Percentiles rank a stretch among this genome's conserved stretches.
Conservation (phyloP, 2,797 vertebrate species). For the Lagorchestes hirsutus region DNA sequence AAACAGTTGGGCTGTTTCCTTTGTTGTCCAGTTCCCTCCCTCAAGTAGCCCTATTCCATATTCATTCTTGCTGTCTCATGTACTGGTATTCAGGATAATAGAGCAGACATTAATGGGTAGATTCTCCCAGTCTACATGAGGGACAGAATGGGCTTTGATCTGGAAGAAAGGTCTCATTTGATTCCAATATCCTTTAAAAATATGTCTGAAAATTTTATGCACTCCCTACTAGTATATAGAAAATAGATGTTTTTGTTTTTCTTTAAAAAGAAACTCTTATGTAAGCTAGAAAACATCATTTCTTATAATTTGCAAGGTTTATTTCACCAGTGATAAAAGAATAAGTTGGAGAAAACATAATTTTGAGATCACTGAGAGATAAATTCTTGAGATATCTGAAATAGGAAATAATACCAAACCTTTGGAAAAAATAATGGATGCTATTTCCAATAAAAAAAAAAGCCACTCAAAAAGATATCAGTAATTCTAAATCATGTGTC, state of each 20-base stretch:
- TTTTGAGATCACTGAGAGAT: not conserved
- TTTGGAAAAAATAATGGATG: not conserved
- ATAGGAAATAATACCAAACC: not conserved
- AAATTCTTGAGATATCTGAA: not conserved
- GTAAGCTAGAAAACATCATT: not conserved
- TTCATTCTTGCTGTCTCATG: not conserved
- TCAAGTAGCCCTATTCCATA: not conserved
- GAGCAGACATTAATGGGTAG: not conserved
- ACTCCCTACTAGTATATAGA: not conserved
- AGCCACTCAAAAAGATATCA: not conserved
- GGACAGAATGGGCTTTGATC: not conserved
- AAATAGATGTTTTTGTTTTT: not conserved
- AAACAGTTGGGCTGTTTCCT: not conserved
- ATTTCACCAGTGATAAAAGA: not conserved
- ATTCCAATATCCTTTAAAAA: not conserved
- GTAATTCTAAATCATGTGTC: not conserved
- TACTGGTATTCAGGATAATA: not conserved
- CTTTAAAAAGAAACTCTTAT: not conserved
- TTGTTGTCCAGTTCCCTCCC: not conserved
- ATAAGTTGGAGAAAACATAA: not conserved
- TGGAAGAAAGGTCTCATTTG: not conserved
- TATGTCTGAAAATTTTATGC: not conserved
- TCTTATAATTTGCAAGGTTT: not conserved
- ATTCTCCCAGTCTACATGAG: not conserved
- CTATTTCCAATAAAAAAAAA: not conserved